A percentile compares a stretch with the other conserved stretches of the same genome.
Conservation (phyloP, 2,113 vertebrate genomes). For the Dascyllus trimaculatus region DNA sequence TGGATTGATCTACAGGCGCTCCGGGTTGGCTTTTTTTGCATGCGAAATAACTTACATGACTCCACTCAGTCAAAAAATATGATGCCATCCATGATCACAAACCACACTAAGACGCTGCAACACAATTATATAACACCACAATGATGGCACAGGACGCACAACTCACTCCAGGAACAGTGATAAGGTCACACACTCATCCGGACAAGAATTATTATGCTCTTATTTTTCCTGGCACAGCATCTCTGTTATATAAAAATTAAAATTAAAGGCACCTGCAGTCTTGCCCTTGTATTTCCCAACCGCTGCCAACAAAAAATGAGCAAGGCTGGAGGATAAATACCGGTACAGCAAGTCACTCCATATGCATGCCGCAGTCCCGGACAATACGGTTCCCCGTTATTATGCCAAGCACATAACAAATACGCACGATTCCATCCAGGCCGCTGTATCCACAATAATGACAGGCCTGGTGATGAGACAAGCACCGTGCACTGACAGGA, state of each 20-base stretch:
- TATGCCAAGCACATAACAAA: conserved; percentile 62
- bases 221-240: neutral
- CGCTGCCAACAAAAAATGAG: conserved; percentile 34
- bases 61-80: neutral
- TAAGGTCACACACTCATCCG: conserved; percentile 19
- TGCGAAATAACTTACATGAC: neutral
- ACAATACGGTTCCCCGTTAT: conserved; percentile 41
- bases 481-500: conserved; percentile 3
- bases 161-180: neutral
- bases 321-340: conserved; percentile 25
- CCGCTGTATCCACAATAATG: conserved; percentile 9
- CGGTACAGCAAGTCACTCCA: conserved; percentile 35
- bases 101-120: conserved; percentile 5
- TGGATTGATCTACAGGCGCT: conserved; percentile 26
- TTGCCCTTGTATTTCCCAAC: conserved; percentile 38
- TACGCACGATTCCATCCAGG: conserved; percentile 40
- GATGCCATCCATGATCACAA: neutral
- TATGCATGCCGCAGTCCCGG: conserved; percentile 71
- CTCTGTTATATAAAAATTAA: no score
- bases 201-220: neutral
- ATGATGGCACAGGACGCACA: conserved; percentile 13
- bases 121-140: conserved; percentile 53
- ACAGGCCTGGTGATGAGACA: conserved; percentile 9
- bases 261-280: conserved; percentile 37
- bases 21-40: neutral